Base-by-base conservation (phyloP, 2,797 vertebrate genomes). In the Chanos chanos region DNA sequence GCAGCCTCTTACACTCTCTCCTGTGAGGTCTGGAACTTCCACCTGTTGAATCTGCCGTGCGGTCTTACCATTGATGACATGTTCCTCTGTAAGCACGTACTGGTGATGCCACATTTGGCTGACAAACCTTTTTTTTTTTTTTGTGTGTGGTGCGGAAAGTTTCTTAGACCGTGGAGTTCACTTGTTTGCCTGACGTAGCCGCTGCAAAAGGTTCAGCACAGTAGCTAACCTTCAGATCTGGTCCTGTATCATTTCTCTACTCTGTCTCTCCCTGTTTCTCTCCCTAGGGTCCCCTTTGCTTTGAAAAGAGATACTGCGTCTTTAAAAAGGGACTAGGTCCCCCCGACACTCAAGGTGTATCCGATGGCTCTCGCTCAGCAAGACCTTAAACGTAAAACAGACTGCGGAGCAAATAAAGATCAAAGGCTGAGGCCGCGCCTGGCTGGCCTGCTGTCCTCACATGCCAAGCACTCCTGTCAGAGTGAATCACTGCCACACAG, bases 341-440 rank as follows among this genome's bases (percentile, higher is more conserved):
- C 45, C 4, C 78, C 75, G 64, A 78, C 81, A 76, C 83, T 87
- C 82, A 86, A 84, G 81, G 83, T 86, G 83, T 84, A 86, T 88
- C 84, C 84, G 81, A 81, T 86, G 83, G 83, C 84, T 83, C 63
- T 59, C 54, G 79, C 83, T 89, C 84, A 82, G 84, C 82, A 74
- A 81, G 78, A 82, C 85, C 81, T 80, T 76, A 89, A 90, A 91
- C 83, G 75, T 84, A 86, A 87, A 91, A 81, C 89, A 90, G 89
- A 87, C 86, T 75, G 74, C 69, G 75, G 69, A 74, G 81, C 80
- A 82, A 86, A 85, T 83, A 73, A 82, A 89, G 89, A 91, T 92
- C 87, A 92, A 91, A 92, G 87, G 76, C 73, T 66, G 77, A 71
- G 53, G 77, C 69, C 72, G 66, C 66, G 76, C 80, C 75, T 54